Percentiles rank a stretch among this genome's conserved stretches.
Conservation (phyloP, 1,140 invertebrate genomes). For the Gryllus bimaculatus region DNA sequence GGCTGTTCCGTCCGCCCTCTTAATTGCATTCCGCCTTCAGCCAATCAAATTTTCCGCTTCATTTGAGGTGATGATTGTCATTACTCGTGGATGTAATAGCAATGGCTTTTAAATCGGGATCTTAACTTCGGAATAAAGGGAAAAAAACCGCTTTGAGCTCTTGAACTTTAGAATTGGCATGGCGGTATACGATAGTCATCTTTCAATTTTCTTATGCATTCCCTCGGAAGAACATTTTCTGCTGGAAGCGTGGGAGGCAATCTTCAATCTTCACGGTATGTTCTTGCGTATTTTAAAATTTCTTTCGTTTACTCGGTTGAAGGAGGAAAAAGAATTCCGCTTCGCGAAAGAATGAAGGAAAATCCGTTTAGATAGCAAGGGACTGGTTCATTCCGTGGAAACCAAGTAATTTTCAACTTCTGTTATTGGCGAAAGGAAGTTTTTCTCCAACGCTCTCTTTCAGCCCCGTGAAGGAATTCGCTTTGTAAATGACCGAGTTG, state of each 20-base stretch:
- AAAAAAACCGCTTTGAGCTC: background rate
- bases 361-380: background rate
- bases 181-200: background rate
- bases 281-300: background rate
- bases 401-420: background rate
- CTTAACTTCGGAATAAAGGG: background rate
- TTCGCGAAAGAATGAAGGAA: background rate
- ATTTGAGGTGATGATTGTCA: background rate
- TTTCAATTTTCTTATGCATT: slow-evolving; percentile 6
- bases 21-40: background rate
- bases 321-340: background rate
- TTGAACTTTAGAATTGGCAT: background rate
- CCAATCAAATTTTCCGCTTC: background rate
- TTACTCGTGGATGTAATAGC: background rate
- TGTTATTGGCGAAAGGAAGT: background rate
- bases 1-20: background rate
- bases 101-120: background rate
- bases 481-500: too few relatives aligned
- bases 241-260: background rate
- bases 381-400: background rate
- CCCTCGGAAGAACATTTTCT: background rate
- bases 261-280: background rate
- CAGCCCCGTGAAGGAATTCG: too few relatives aligned
- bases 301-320: background rate
- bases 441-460: too few relatives aligned